phyloP scores from a whole-genome alignment of 2,797 vertebrate genomes.

The Esox masquinongy region DNA sequence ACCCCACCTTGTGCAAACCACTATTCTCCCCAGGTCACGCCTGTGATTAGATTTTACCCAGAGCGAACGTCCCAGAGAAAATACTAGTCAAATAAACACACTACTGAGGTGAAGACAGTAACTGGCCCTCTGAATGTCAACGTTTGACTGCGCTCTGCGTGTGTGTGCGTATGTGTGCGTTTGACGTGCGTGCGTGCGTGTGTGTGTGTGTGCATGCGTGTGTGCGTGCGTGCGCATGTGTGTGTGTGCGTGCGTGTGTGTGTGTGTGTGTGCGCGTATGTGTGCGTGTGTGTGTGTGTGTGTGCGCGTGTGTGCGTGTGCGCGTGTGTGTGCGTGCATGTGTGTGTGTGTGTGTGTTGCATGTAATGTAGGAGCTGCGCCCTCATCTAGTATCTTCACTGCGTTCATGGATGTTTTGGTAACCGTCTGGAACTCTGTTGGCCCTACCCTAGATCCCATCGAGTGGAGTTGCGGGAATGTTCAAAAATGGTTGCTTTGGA shows the following conservation, averaged over 20 bases:
- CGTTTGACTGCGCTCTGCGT: not conserved
- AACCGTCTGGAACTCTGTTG: not conserved
- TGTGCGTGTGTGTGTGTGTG: slow-evolving; percentile 4
- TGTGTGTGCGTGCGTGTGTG: slow-evolving; percentile 8
- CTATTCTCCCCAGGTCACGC: slow-evolving; percentile 21
- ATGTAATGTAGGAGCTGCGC: not conserved
- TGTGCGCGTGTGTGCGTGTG: not conserved
- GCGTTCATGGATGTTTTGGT: not conserved
- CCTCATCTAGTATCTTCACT: not conserved
- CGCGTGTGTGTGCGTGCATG: slow-evolving; percentile 2
- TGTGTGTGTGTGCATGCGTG: not conserved
- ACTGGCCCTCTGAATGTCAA: not conserved
- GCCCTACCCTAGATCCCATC: slow-evolving; percentile 80
- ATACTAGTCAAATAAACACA: not conserved
- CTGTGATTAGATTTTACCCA: not conserved
- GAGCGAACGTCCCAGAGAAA: slow-evolving; percentile 15
- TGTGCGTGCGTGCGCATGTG: not conserved
- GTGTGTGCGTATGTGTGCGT: not conserved
- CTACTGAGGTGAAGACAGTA: not conserved
- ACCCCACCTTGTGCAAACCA: slow-evolving; percentile 51
- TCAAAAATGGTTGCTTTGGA: slow-evolving; percentile 99
- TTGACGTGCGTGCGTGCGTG: not conserved
- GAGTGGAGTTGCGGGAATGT: slow-evolving; percentile 93
- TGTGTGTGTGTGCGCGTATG: not conserved
- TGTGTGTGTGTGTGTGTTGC: not conserved